Percentiles rank a stretch among this genome's conserved stretches.
Evolutionary conservation across 1,140 invertebrate species (phyloP).

Genomic region (Brachionus manjavacas): DNA sequence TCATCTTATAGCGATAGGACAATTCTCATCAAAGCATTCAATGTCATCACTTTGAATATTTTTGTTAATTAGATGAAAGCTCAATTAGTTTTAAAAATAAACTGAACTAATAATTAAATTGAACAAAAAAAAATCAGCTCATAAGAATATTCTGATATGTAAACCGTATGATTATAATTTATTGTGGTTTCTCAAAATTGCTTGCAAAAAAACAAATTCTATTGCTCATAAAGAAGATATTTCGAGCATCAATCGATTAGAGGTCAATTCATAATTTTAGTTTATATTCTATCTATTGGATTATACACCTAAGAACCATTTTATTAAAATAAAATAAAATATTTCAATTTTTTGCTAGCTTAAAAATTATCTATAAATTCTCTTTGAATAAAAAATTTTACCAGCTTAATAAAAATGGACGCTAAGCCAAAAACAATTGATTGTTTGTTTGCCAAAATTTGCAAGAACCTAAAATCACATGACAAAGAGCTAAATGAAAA

Average conservation of each 20-base stretch:
- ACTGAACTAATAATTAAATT: too few relatives aligned
- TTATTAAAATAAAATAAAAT: neutral
- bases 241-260: neutral
- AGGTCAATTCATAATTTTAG: constrained; percentile 16
- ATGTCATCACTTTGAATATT: too few relatives aligned
- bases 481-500: constrained; percentile 37
- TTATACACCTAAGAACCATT: neutral
- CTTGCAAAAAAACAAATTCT: neutral
- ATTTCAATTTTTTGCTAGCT: neutral
- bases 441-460: neutral
- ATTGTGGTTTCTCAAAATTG: neutral
- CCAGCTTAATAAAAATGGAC: neutral
- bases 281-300: neutral
- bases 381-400: neutral
- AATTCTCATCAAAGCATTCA: too few relatives aligned
- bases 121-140: too few relatives aligned
- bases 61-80: too few relatives aligned
- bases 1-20: too few relatives aligned
- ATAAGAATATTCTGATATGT: too few relatives aligned
- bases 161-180: too few relatives aligned
- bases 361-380: neutral
- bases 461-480: constrained; percentile 5
- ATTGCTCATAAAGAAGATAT: neutral
- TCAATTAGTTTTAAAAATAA: too few relatives aligned
- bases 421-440: neutral